phyloP scores from a whole-genome alignment of 2,888 invertebrate genomes.

The Lumbricus terrestris region DNA sequence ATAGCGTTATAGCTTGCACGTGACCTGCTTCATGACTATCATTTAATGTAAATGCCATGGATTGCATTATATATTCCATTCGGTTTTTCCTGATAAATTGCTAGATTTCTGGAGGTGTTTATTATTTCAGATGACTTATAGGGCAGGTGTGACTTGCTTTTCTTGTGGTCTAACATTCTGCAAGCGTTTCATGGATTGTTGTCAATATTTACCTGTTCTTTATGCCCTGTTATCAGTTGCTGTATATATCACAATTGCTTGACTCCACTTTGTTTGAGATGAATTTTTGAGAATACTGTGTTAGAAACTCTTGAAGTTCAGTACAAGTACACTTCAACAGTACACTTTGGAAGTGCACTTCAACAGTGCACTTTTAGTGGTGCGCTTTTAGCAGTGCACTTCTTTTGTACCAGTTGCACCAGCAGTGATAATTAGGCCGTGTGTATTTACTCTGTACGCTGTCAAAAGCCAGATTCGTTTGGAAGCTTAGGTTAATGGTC shows the following conservation, averaged over 20 bases:
- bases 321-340: background rate
- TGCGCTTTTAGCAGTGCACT: background rate
- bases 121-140: background rate
- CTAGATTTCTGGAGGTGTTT: background rate
- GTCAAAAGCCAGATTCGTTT: no score
- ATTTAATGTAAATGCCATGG: background rate
- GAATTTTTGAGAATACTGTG: no score
- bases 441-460: background rate
- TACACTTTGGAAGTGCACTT: background rate
- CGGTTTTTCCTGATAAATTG: background rate
- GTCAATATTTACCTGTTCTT: no score
- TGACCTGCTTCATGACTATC: no score
- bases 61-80: no score
- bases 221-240: background rate
- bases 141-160: background rate
- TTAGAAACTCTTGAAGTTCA: no score
- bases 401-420: background rate
- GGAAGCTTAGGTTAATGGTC: no score
- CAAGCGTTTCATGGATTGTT: background rate
- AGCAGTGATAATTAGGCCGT: background rate
- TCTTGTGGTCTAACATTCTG: no score
- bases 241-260: no score
- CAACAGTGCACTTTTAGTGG: background rate
- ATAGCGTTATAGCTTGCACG: no score
- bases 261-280: background rate